A percentile compares a stretch with the other conserved stretches of the same genome.
Evolutionary conservation across 1,140 invertebrate genomes (phyloP).

Genomic region (Caenorhabditis latens): DNA sequence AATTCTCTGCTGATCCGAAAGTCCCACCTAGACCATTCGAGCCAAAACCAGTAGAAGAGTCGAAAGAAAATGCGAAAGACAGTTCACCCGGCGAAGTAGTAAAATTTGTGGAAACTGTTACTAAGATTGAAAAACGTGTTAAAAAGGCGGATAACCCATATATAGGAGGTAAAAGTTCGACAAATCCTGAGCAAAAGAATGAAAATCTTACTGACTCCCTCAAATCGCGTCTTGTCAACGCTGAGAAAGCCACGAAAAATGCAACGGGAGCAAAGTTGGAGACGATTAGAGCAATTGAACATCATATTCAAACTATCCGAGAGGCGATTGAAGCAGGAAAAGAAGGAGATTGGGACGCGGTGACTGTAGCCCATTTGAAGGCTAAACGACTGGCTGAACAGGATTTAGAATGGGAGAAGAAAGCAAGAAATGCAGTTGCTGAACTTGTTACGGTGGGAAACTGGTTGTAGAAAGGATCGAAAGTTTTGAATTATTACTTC

Average conservation of each 20-base stretch:
- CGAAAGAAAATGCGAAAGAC: neutral
- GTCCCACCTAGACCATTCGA: constrained; percentile 4
- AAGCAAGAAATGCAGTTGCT: constrained; percentile 6
- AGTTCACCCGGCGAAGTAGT: neutral
- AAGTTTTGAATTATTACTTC: neutral
- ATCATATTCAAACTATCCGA: constrained; percentile 52
- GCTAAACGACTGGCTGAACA: constrained; percentile 9
- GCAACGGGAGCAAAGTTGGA: constrained; percentile 42
- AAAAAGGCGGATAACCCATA: constrained; percentile 10
- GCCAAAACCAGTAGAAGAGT: neutral
- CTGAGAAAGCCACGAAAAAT: constrained; percentile 10
- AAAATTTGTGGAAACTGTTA: neutral
- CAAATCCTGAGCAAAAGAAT: constrained; percentile 23
- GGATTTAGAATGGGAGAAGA: constrained; percentile 30
- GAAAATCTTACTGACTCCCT: constrained; percentile 36
- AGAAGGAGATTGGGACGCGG: constrained; percentile 47
- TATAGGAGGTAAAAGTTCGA: neutral
- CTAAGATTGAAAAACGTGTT: too few relatives aligned
- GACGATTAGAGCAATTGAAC: constrained; percentile 54
- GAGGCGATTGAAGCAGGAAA: constrained; percentile 54
- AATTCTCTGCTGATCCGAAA: constrained; percentile 8
- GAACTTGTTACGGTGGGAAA: constrained; percentile 10
- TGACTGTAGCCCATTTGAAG: constrained; percentile 22
- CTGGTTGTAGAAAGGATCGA: too few relatives aligned
- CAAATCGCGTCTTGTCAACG: neutral